These are phyloP conservation scores for Papilio elwesi DNA, from an alignment of 2,888 invertebrate genomes.

Conservation along the genomic window DNA sequence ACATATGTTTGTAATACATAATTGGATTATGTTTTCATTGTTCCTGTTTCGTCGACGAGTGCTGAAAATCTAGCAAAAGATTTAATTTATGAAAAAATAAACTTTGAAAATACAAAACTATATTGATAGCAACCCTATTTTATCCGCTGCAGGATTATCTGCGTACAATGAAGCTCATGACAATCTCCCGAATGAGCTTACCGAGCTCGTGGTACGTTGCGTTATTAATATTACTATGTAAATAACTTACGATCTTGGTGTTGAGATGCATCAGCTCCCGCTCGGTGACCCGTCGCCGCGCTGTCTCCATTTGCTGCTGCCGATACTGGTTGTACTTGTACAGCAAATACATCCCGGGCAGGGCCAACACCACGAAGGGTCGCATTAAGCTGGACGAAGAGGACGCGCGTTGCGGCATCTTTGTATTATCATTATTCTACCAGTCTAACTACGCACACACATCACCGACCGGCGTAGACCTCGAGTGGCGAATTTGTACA, in stretches of 20 bases:
- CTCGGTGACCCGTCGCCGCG: conserved; percentile 89
- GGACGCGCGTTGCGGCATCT: conserved; percentile 84
- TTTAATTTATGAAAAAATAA: too few species aligned
- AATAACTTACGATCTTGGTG: conserved; percentile 96
- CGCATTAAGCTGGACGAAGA: conserved; percentile 87
- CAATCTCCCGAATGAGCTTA: too few species aligned
- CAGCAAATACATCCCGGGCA: conserved; percentile 97
- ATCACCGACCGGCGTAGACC: conserved; percentile 42
- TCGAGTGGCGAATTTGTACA: background rate
- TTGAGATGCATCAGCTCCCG: conserved; percentile 96
- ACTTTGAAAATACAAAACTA: too few species aligned
- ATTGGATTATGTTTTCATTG: too few species aligned
- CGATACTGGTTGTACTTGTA: conserved; percentile 98
- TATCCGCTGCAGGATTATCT: too few species aligned
- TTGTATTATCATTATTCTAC: conserved; percentile 64
- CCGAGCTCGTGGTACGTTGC: too few species aligned
- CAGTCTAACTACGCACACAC: conserved; percentile 45
- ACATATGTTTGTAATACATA: too few species aligned
- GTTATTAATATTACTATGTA: background rate
- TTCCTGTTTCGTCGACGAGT: too few species aligned
- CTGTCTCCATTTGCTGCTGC: conserved; percentile 93
- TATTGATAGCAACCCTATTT: too few species aligned
- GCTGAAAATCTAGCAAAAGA: too few species aligned
- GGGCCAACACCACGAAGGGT: conserved; percentile 93
- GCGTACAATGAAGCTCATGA: too few species aligned